Conservation (phyloP, 2,113 vertebrate species). For the Manacus vitellinus region DNA sequence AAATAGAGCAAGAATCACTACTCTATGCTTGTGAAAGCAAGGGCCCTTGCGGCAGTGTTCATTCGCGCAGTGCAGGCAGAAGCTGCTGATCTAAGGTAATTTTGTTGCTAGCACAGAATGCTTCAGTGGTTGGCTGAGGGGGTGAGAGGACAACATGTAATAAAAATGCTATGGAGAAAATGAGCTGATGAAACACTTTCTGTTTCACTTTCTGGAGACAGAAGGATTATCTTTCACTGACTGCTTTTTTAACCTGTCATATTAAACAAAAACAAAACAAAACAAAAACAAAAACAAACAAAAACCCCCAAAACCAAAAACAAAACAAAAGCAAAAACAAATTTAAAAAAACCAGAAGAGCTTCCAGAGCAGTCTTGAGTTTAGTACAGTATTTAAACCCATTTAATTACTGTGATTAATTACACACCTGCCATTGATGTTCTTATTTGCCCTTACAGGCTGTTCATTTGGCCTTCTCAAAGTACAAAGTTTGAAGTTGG, state of each 20-base stretch:
- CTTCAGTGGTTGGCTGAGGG: neutral
- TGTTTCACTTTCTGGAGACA: neutral
- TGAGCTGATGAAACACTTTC: neutral
- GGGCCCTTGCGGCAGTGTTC: neutral
- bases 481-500: constrained; percentile 43
- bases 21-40: neutral
- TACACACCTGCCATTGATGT: constrained; percentile 29
- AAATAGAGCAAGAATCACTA: neutral
- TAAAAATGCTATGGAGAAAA: neutral
- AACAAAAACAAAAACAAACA: too few relatives aligned
- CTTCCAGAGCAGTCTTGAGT: neutral
- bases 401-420: constrained; percentile 61
- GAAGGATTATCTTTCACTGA: neutral
- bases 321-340: too few relatives aligned
- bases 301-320: too few relatives aligned
- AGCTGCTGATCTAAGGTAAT: neutral
- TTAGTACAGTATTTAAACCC: constrained; percentile 40
- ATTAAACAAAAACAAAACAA: neutral
- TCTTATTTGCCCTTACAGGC: constrained; percentile 45
- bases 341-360: too few relatives aligned
- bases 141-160: neutral
- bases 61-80: neutral
- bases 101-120: neutral
- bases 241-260: neutral
- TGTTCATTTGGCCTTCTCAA: constrained; percentile 57